Percentiles rank a stretch among this genome's conserved stretches.
These are phyloP conservation scores for Colletes latitarsis DNA, from an alignment of 1,140 invertebrate genomes.

Conservation along the genomic window DNA sequence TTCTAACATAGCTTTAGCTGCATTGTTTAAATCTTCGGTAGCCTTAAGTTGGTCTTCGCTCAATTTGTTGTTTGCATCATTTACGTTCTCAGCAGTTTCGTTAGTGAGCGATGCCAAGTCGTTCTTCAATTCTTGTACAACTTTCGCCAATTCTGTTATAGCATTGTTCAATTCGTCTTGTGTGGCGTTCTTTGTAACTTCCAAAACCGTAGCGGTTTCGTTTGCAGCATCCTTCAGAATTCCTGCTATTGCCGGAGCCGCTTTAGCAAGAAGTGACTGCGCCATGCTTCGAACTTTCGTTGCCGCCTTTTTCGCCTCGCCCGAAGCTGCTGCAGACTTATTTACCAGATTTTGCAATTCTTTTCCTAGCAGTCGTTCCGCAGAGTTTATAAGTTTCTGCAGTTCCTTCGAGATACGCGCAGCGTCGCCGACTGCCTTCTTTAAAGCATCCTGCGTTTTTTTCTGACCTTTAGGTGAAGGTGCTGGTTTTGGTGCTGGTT, in stretches of 20 bases:
- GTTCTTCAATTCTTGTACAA: neutral
- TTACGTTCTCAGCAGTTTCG: too few relatives aligned
- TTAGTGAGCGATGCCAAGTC: neutral
- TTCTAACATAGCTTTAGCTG: neutral
- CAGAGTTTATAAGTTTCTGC: neutral
- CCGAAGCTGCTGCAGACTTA: neutral
- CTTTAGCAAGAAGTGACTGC: neutral
- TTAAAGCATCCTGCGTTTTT: too few relatives aligned
- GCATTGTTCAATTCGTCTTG: neutral
- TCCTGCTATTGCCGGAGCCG: neutral
- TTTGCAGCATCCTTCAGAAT: neutral
- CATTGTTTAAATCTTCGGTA: neutral
- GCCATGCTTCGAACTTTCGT: too few relatives aligned
- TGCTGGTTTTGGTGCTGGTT: too few relatives aligned
- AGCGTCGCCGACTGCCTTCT: too few relatives aligned
- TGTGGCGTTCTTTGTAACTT: neutral
- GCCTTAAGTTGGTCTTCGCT: neutral
- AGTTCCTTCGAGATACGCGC: too few relatives aligned
- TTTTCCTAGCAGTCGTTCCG: neutral
- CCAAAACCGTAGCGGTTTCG: neutral
- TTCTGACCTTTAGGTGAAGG: too few relatives aligned
- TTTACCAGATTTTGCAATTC: neutral
- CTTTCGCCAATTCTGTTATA: neutral
- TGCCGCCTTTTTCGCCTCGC: neutral
- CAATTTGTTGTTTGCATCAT: neutral